phyloP scores from a whole-genome alignment of 1,140 invertebrate species.

The Drosophila bocki region DNA sequence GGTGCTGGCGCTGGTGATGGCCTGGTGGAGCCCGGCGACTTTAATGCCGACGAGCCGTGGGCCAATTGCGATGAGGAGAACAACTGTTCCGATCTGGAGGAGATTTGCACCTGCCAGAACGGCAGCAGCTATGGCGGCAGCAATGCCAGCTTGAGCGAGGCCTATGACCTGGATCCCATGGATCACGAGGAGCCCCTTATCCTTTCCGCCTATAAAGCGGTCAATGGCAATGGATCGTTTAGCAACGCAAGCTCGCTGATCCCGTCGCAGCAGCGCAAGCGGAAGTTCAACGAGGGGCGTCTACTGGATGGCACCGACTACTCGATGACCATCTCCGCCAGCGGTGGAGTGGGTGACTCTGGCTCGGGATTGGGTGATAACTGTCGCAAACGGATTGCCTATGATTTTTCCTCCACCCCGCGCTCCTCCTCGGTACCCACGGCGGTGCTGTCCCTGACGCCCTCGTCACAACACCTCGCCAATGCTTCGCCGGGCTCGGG shows the following conservation, averaged over 20 bases:
- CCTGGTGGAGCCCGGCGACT: slow-evolving; percentile 59
- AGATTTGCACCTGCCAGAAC: slow-evolving; percentile 82
- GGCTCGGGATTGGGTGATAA: slow-evolving; percentile 50
- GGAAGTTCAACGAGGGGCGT: slow-evolving; percentile 81
- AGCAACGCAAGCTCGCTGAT: slow-evolving; percentile 32
- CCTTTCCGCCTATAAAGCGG: slow-evolving; percentile 20
- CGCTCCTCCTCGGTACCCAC: slow-evolving; percentile 48
- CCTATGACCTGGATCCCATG: slow-evolving; percentile 57
- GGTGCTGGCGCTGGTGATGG: slow-evolving; percentile 6
- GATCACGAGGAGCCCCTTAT: slow-evolving; percentile 50
- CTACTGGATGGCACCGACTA: slow-evolving; percentile 64
- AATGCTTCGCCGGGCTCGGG: slow-evolving; percentile 44
- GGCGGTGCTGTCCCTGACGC: slow-evolving; percentile 51
- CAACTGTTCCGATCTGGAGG: slow-evolving; percentile 80
- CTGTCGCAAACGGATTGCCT: slow-evolving; percentile 79
- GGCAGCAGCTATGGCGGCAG: slow-evolving; percentile 70
- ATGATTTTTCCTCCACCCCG: slow-evolving; percentile 80
- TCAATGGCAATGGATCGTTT: slow-evolving; percentile 29
- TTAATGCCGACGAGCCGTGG: slow-evolving; percentile 78
- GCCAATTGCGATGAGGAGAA: slow-evolving; percentile 83
- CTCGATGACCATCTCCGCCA: slow-evolving; percentile 41
- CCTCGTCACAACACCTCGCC: slow-evolving; percentile 34
- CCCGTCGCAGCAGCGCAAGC: slow-evolving; percentile 77
- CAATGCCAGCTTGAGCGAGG: slow-evolving; percentile 72
- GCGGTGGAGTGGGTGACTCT: slow-evolving; percentile 27